A percentile compares a stretch with the other conserved stretches of the same genome.
Evolutionary conservation across 2,113 vertebrate species (phyloP).

Genomic region (Gambusia affinis): DNA sequence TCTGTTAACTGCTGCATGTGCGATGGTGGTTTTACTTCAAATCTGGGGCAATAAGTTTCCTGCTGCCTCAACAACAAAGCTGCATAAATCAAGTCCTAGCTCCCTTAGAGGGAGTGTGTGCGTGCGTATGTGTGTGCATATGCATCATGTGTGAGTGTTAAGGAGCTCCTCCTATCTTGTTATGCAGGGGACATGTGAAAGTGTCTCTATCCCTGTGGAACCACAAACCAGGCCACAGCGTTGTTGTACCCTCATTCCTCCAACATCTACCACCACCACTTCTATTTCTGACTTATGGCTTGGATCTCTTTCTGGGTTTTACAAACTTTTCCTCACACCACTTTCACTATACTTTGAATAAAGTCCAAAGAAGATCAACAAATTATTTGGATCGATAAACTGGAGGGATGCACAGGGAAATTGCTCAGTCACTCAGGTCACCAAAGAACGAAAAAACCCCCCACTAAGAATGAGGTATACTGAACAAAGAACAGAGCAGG

Average conservation of each 20-base stretch:
- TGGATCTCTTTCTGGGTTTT: constrained; percentile 28
- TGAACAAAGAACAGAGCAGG: constrained; percentile 20
- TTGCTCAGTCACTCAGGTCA: background rate
- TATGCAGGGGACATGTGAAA: constrained; percentile 63
- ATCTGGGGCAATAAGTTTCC: constrained; percentile 73
- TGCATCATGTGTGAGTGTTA: constrained; percentile 46
- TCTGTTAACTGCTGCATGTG: constrained; percentile 23
- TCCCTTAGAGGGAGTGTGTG: constrained; percentile 46
- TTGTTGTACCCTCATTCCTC: constrained; percentile 49
- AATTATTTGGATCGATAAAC: background rate
- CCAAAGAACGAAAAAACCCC: constrained; percentile 14
- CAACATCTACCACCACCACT: constrained; percentile 17
- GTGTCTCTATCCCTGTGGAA: constrained; percentile 69
- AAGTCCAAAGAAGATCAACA: background rate
- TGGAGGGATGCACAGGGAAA: background rate
- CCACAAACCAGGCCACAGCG: constrained; percentile 74
- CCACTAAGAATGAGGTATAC: background rate
- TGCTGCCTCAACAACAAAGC: constrained; percentile 74
- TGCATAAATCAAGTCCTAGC: constrained; percentile 42
- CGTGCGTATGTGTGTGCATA: constrained; percentile 21
- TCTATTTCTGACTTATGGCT: constrained; percentile 61
- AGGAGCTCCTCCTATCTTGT: constrained; percentile 61
- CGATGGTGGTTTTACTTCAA: constrained; percentile 41
- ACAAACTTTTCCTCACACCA: constrained; percentile 37
- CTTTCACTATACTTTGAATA: constrained; percentile 16